Evolutionary conservation across 1,140 invertebrate species (phyloP).

Genomic region (Zaprionus tsacasi): DNA sequence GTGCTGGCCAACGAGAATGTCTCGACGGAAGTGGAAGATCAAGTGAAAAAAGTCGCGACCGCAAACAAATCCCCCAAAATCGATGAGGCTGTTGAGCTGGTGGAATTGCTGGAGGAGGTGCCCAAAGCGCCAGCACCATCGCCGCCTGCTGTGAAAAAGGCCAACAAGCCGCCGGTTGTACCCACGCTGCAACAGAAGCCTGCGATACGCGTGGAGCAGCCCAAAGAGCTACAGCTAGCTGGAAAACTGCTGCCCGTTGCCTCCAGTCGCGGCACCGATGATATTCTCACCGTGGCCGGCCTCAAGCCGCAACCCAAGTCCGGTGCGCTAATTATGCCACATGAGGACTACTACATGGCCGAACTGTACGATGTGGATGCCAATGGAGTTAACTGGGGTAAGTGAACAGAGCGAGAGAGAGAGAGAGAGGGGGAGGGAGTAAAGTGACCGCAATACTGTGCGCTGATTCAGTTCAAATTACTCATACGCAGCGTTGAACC

Average conservation of each 20-base stretch:
- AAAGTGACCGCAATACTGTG: neutral
- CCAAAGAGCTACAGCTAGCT: slow-evolving; percentile 41
- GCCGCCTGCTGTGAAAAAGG: slow-evolving; percentile 42
- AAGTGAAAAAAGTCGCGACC: slow-evolving; percentile 38
- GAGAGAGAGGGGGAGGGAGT: too few relatives aligned
- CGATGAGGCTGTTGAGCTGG: slow-evolving; percentile 43
- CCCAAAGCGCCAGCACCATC: slow-evolving; percentile 11
- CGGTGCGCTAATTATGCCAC: slow-evolving; percentile 63
- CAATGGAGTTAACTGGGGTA: slow-evolving; percentile 81
- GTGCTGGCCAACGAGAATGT: slow-evolving; percentile 79
- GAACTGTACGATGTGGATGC: slow-evolving; percentile 71
- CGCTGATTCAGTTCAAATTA: slow-evolving; percentile 69
- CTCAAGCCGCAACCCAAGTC: slow-evolving; percentile 60
- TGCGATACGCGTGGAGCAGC: slow-evolving; percentile 2
- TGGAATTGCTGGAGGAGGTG: slow-evolving; percentile 40
- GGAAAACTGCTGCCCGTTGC: slow-evolving; percentile 24
- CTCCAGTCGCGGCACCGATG: slow-evolving; percentile 65
- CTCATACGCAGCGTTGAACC: slow-evolving; percentile 64
- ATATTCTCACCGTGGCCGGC: slow-evolving; percentile 63
- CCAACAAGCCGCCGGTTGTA: neutral
- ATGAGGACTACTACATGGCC: slow-evolving; percentile 61
- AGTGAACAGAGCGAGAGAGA: slow-evolving; percentile 37
- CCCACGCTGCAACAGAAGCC: slow-evolving; percentile 4
- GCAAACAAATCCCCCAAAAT: slow-evolving; percentile 47
- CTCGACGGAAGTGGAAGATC: slow-evolving; percentile 72